Evolutionary conservation across 2,797 vertebrate genomes (phyloP).

Genomic region (Ctenochaetus hawaiiensis): DNA sequence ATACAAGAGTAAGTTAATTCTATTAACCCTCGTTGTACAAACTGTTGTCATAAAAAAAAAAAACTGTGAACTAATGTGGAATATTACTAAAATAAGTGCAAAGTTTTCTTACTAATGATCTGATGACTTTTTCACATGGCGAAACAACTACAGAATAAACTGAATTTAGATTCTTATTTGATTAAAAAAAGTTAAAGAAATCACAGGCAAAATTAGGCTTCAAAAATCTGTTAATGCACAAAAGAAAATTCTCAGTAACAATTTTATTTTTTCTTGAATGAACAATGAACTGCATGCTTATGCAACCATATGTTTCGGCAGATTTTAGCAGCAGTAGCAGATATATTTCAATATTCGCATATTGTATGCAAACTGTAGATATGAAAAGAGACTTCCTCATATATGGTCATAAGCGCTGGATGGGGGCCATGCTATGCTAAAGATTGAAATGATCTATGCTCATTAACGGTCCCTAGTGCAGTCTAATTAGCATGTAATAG

Average conservation of each 20-base stretch:
- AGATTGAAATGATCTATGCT: conserved; percentile 85
- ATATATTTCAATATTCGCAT: not conserved
- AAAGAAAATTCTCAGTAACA: not conserved
- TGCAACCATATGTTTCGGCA: not conserved
- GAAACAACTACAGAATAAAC: not conserved
- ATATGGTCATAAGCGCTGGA: conserved; percentile 52
- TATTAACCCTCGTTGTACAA: not conserved
- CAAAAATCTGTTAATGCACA: not conserved
- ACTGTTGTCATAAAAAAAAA: not conserved
- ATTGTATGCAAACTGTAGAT: conserved; percentile 22
- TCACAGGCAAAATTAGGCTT: not conserved
- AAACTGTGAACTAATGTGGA: conserved; percentile 2
- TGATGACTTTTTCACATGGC: no score
- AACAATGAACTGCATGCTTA: not conserved
- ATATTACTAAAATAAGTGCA: not conserved
- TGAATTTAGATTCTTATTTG: not conserved
- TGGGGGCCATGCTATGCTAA: conserved; percentile 52
- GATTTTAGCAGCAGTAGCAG: not conserved
- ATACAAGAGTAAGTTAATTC: not conserved
- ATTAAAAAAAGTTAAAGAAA: not conserved
- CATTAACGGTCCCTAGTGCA: conserved; percentile 84
- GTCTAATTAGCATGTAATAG: conserved; percentile 89
- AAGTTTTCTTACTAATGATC: not conserved
- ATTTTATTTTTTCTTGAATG: not conserved
- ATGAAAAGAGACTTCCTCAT: conserved; percentile 41